These are phyloP conservation scores for Herpailurus yagouaroundi DNA, from an alignment of 2,113 vertebrate genomes.

Conservation along the genomic window DNA sequence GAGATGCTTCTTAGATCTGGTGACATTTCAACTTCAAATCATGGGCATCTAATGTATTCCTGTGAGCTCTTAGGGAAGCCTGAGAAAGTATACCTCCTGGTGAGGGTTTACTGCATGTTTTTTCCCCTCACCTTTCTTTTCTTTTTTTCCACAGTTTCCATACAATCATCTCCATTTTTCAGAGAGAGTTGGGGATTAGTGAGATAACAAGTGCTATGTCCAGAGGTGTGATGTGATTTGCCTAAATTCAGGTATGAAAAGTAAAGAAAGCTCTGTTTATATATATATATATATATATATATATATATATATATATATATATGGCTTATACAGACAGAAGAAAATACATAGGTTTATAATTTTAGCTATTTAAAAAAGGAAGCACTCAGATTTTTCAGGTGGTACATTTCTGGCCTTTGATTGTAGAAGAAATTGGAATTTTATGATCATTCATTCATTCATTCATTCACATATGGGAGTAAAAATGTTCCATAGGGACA, in stretches of 20 bases:
- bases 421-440: not conserved
- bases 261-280: not conserved
- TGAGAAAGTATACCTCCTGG: not conserved
- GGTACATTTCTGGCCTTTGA: not conserved
- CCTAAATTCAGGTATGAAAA: slow-evolving; percentile 10
- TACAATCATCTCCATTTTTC: not conserved
- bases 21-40: not conserved
- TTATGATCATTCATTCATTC: not conserved
- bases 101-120: not conserved
- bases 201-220: not conserved
- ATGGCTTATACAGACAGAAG: not conserved
- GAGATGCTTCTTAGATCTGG: not conserved
- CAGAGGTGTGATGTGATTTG: not conserved
- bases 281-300: not conserved
- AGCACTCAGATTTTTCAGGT: not conserved
- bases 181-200: not conserved
- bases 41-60: not conserved
- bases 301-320: not conserved
- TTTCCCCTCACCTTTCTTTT: not conserved
- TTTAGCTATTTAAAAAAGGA: not conserved
- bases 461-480: not conserved
- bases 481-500: not conserved
- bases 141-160: not conserved
- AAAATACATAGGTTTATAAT: not conserved
- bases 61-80: not conserved